Evolutionary conservation across 2,113 vertebrate species (phyloP), one percentile per base, ranked within the genome.

Genomic region (Nansenia antarctica): DNA sequence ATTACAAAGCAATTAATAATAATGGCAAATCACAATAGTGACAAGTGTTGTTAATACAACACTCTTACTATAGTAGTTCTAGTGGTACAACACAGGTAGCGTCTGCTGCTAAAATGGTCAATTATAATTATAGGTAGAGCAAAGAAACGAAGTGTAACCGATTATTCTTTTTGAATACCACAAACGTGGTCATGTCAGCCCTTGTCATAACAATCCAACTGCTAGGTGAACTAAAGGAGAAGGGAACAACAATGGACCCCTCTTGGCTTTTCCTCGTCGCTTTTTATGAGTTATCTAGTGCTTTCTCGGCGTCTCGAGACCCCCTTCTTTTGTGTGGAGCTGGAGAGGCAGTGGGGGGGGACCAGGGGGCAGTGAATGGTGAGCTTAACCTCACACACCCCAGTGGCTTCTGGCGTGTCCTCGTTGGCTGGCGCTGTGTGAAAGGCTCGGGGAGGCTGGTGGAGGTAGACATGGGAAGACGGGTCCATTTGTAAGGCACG

Each of bases 231-330:
- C n/a, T n/a, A 58, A 61, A 31, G 34, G 66, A 27, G 63, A 59
- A 34, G 8, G 42, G 57, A 35, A 72, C 60, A 39, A 58, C 60
- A 39, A 58, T 45, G 47, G 70, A 63, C 61, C 70, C 70, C 61
- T 53, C 66, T 78, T 73, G 70, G 65, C 70, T 61, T 65, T 53
- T 72, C 67, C 42, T 32, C 31, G 54, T 52, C 34, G 39, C 32
- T 60, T 64, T 69, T 73, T 69, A 73, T 78, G 57, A 72, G 62
- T 34, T n/a, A 70, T 69, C 66, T 68, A 59, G 42, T 72, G 70
- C 60, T 69, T 69, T 72, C 69, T 69, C 73, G 65, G 49, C 70
- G 45, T 59, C 52, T 67, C n/a, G 30, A 64, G 75, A 69, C 60
- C 53, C 63, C 20, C 35, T 22, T 29, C 34, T 54, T 70, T 76